Percentiles rank a stretch among this genome's conserved stretches.
phyloP scores from a whole-genome alignment of 2,888 invertebrate genomes.

The Agonopterix arenella region DNA sequence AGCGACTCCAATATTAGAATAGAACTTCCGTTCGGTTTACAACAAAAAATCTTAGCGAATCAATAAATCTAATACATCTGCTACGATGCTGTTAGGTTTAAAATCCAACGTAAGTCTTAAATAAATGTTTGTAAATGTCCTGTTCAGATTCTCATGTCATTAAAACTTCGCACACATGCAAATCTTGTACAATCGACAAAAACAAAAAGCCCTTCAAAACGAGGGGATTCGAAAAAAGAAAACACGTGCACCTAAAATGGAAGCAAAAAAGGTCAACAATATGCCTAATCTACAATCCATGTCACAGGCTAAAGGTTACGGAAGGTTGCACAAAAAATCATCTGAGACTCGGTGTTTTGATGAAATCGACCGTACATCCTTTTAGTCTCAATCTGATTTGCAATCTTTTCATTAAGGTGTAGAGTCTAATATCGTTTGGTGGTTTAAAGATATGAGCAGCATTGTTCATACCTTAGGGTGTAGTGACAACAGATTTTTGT shows the following conservation, averaged over 20 bases:
- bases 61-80: constrained; percentile 32
- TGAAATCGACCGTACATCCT: constrained; percentile 56
- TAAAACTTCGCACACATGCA: constrained; percentile 51
- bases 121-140: constrained; percentile 27
- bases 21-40: constrained; percentile 57
- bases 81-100: constrained; percentile 13
- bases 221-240: constrained; percentile 47
- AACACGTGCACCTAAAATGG: constrained; percentile 64
- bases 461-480: constrained; percentile 73
- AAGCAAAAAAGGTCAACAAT: constrained; percentile 74
- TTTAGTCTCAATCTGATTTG: constrained; percentile 23
- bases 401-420: constrained; percentile 37
- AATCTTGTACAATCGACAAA: constrained; percentile 53
- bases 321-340: constrained; percentile 71
- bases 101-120: constrained; percentile 37
- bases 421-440: constrained; percentile 27
- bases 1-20: constrained; percentile 51
- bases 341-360: constrained; percentile 53
- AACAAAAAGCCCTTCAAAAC: constrained; percentile 51
- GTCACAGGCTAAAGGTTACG: constrained; percentile 75
- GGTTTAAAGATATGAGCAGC: constrained; percentile 36
- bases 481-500: constrained; percentile 74
- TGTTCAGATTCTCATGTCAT: constrained; percentile 7
- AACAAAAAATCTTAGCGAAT: constrained; percentile 30
- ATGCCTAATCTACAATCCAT: constrained; percentile 76